A percentile compares a stretch with the other conserved stretches of the same genome.
phyloP scores from a whole-genome alignment of 1,140 invertebrate genomes.

The Drosophila ercepeae region DNA sequence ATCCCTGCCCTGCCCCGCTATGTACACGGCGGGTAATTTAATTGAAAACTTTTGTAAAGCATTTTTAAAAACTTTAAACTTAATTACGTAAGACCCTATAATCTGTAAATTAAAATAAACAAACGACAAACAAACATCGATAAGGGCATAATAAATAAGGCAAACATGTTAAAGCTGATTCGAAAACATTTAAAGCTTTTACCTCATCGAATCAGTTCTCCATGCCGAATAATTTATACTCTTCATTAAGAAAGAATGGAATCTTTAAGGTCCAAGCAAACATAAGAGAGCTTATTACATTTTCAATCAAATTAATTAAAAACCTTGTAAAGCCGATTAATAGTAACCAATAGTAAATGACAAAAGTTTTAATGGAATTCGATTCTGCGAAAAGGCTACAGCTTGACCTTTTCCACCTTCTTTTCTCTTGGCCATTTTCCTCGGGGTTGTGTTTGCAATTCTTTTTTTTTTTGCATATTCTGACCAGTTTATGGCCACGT shows the following conservation, averaged over 20 bases:
- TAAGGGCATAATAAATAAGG: conserved; percentile 50
- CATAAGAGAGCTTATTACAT: too few relatives aligned
- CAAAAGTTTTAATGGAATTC: conserved; percentile 3
- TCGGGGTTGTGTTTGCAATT: conserved; percentile 1
- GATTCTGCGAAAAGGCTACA: not conserved
- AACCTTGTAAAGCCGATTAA: too few relatives aligned
- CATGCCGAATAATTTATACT: not conserved
- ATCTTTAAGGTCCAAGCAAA: too few relatives aligned
- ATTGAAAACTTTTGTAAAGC: conserved; percentile 23
- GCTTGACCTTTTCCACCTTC: not conserved
- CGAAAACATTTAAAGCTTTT: not conserved
- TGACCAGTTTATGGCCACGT: conserved; percentile 27
- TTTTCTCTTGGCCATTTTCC: not conserved
- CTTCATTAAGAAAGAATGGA: not conserved
- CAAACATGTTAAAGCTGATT: conserved; percentile 50
- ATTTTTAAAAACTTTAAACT: conserved; percentile 45
- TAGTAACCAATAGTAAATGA: not conserved
- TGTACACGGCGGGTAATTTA: conserved; percentile 15
- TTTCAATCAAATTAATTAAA: too few relatives aligned
- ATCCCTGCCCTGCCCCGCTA: too few relatives aligned
- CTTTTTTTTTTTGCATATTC: conserved; percentile 31
- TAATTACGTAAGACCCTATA: conserved; percentile 51
- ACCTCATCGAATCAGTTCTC: too few relatives aligned
- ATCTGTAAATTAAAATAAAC: conserved; percentile 74
- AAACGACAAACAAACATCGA: conserved; percentile 46